Conservation (phyloP, 2,888 invertebrate species). For the Blomia tropicalis region DNA sequence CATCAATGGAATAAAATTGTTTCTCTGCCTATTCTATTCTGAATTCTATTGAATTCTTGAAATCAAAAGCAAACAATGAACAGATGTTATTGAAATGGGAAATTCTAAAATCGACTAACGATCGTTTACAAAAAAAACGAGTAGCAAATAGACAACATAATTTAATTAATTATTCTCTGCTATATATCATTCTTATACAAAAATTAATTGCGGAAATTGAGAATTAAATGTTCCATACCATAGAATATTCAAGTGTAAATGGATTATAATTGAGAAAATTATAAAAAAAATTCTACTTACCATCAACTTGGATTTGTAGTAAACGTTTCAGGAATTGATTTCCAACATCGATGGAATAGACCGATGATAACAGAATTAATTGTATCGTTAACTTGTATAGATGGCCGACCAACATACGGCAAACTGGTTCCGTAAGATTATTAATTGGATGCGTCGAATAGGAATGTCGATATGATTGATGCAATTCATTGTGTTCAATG, state of each 20-base stretch:
- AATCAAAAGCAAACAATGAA: too few species aligned
- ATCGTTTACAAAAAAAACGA: too few species aligned
- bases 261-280: not conserved
- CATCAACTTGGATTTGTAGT: not conserved
- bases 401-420: not conserved
- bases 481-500: not conserved
- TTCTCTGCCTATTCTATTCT: too few species aligned
- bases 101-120: too few species aligned
- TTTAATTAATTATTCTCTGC: too few species aligned
- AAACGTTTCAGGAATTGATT: not conserved
- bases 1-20: too few species aligned
- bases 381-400: conserved; percentile 5
- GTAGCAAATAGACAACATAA: too few species aligned
- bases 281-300: not conserved
- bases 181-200: too few species aligned
- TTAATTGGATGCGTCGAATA: not conserved
- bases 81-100: too few species aligned
- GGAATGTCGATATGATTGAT: not conserved
- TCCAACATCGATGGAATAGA: not conserved
- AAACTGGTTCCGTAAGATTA: not conserved
- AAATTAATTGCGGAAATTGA: too few species aligned
- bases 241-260: not conserved
- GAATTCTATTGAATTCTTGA: too few species aligned
- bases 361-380: not conserved
- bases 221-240: too few species aligned